Base-by-base conservation (phyloP, 2,888 invertebrate species). In the Coleophora deauratella region DNA sequence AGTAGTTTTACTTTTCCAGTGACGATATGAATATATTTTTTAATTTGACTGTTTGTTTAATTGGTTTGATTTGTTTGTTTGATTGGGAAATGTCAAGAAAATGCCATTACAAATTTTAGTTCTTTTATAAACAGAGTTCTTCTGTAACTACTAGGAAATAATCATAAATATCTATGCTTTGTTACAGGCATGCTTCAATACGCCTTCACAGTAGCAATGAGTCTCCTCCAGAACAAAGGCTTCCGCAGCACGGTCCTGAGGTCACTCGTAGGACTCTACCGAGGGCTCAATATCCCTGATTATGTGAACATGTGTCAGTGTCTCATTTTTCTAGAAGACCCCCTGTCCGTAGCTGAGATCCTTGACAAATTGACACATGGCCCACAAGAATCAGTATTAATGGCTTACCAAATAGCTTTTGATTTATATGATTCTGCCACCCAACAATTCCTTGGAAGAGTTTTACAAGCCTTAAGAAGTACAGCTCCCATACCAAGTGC, bases 221-320 rank as follows among this genome's bases (percentile, higher is more conserved):
- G 97, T 42, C 88, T 98, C 3, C 94, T 99, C 30, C 97, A 98
- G 67, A 97, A 98, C 73, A 90, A 96, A 40, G 94, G 93, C 15
- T 99, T 98, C 73, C 91, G 99, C 10, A 95, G 96, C 72, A 92
- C 92, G 47, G 96, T 99, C 8, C 87, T 99, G 32, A 90, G 95
- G 15, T 92, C 95, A 12, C 87, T 99, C 41, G 97, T 99, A 6
- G 92, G 91, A 40, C 87, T 99, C 1, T 99, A 99, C 73, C 89
- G 94, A 52, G 93, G 94, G 42, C 87, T 98, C 32, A 91, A 92
- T 15, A 92, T 95, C 27, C 97, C 99, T 0, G 99, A 99, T 74
- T 99, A 97, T 74, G 98, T 99, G 12, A 98, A 96, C 74, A 98
- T 99, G 93, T 97, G 97, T 62, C 96, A 99, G 81, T 99, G 98